Evolutionary conservation across 1,140 invertebrate genomes (phyloP).

Genomic region (Bradynema listronoti): DNA sequence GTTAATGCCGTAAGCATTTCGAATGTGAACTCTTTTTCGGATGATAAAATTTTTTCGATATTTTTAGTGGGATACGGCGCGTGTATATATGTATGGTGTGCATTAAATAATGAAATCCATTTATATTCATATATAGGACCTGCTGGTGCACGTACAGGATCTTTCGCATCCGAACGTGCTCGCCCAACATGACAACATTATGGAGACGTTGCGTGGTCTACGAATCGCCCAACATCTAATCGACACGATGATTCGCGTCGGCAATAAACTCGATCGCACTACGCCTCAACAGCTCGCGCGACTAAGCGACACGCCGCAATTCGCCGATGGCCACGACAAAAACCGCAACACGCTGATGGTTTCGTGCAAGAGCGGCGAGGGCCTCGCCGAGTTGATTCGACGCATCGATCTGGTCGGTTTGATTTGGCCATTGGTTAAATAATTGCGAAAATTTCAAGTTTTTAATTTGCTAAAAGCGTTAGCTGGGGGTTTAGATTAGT

Average conservation of each 20-base stretch:
- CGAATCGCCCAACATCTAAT: conserved; percentile 62
- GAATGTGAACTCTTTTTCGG: too few relatives aligned
- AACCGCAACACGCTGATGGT: conserved; percentile 22
- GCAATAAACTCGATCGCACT: conserved; percentile 69
- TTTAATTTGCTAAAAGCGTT: too few relatives aligned
- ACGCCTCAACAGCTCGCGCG: conserved; percentile 4
- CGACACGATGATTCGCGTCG: conserved; percentile 69
- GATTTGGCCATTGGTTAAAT: background rate
- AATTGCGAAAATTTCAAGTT: too few relatives aligned
- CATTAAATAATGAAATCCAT: too few relatives aligned
- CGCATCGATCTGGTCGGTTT: conserved; percentile 30
- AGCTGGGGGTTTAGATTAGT: too few relatives aligned
- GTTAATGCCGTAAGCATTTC: conserved; percentile 59
- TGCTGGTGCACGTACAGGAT: conserved; percentile 76
- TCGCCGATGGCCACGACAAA: background rate
- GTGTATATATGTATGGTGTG: conserved; percentile 59
- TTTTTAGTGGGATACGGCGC: conserved; percentile 59
- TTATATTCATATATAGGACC: too few relatives aligned
- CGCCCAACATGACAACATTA: conserved; percentile 69
- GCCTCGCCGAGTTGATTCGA: conserved; percentile 19
- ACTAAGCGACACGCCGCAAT: conserved; percentile 6
- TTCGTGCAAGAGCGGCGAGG: conserved; percentile 32
- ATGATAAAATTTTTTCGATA: too few relatives aligned
- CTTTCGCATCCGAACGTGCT: conserved; percentile 70
- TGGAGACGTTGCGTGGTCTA: conserved; percentile 66